Conservation (phyloP, 2,888 invertebrate genomes). For the Athalia cordata region DNA sequence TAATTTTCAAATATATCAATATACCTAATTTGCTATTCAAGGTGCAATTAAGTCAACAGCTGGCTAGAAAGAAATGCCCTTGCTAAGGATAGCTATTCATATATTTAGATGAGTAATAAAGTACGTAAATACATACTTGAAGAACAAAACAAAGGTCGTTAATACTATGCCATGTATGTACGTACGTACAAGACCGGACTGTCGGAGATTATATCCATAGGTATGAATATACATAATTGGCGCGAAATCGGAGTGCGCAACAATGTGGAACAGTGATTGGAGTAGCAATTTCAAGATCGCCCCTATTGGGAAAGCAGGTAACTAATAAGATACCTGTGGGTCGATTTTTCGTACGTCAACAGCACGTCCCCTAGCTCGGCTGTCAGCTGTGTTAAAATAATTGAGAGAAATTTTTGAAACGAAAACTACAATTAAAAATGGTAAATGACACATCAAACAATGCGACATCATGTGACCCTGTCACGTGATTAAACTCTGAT, state of each 20-base stretch:
- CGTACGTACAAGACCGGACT: too few relatives aligned
- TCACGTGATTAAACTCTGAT: slow-evolving; percentile 19
- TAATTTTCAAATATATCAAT: too few relatives aligned
- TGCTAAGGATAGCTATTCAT: too few relatives aligned
- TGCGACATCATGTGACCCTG: neutral
- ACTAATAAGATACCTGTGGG: slow-evolving; percentile 21
- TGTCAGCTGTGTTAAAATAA: slow-evolving; percentile 36
- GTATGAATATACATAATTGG: neutral
- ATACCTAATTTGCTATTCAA: too few relatives aligned
- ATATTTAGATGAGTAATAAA: too few relatives aligned
- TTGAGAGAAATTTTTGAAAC: neutral
- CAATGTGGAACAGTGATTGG: neutral
- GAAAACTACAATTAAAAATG: neutral
- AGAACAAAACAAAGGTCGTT: too few relatives aligned
- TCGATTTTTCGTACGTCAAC: slow-evolving; percentile 40
- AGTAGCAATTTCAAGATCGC: neutral
- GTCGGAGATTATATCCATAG: too few relatives aligned
- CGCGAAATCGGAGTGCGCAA: neutral
- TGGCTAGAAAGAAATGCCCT: too few relatives aligned
- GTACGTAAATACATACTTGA: too few relatives aligned
- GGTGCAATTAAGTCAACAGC: too few relatives aligned
- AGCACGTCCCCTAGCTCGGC: neutral
- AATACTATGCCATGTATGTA: too few relatives aligned
- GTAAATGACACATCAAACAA: neutral
- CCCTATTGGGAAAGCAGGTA: slow-evolving; percentile 14